Evolutionary conservation across 2,797 vertebrate species (phyloP).

Genomic region (Nasua narica): DNA sequence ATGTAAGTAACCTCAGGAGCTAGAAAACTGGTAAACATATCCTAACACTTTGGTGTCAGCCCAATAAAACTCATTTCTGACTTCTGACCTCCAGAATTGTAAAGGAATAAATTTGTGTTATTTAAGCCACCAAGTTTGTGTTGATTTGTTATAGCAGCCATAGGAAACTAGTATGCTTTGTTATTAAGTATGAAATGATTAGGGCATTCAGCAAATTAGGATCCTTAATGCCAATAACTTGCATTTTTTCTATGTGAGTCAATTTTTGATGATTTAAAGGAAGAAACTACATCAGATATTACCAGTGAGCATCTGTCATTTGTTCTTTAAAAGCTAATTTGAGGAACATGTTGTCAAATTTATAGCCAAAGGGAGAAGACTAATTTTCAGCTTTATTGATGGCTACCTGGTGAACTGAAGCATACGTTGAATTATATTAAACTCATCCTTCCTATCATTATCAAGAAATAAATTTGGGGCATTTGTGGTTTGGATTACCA

Average conservation of each 20-base stretch:
- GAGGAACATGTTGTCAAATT: neutral
- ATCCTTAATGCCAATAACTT: neutral
- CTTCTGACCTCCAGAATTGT: neutral
- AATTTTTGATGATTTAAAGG: neutral
- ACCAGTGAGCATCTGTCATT: neutral
- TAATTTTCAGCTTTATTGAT: neutral
- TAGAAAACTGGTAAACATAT: neutral
- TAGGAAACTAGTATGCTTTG: neutral
- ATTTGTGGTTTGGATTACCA: neutral
- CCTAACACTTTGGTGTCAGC: neutral
- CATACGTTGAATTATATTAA: neutral
- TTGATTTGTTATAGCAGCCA: neutral
- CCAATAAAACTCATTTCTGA: neutral
- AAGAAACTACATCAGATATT: neutral
- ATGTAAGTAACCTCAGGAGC: neutral
- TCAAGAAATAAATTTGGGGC: neutral
- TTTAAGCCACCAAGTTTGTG: neutral
- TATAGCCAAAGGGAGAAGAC: neutral
- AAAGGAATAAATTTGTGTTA: neutral
- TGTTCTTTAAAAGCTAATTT: neutral
- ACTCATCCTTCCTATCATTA: neutral
- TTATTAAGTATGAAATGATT: neutral
- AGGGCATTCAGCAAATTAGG: neutral
- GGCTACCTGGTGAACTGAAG: neutral
- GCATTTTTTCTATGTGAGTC: neutral